Percentiles rank a stretch among this genome's conserved stretches.
phyloP scores from a whole-genome alignment of 2,888 invertebrate genomes.

The Tachina lurida region DNA sequence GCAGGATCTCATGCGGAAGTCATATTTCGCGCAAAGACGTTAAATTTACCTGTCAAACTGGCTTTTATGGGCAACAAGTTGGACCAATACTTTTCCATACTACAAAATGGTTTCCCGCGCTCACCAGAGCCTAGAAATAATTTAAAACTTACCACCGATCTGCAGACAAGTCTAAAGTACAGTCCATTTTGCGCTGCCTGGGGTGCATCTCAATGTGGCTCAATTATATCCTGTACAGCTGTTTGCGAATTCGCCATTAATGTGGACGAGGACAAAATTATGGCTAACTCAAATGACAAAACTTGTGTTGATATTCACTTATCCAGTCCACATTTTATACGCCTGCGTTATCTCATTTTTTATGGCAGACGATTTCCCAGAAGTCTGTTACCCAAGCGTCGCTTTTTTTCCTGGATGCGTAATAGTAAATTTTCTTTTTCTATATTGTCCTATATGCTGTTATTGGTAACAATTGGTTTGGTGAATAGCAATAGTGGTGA shows the following conservation, averaged over 20 bases:
- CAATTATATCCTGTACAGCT: slow-evolving; percentile 90
- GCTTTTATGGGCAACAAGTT: slow-evolving; percentile 92
- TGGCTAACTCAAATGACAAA: slow-evolving; percentile 10
- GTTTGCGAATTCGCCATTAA: slow-evolving; percentile 91
- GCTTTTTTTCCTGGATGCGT: slow-evolving; percentile 84
- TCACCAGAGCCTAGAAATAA: slow-evolving; percentile 85
- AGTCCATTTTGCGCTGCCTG: slow-evolving; percentile 90
- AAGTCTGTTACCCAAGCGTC: slow-evolving; percentile 57
- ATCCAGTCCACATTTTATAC: slow-evolving; percentile 86
- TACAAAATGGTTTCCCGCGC: slow-evolving; percentile 90
- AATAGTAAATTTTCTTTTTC: slow-evolving; percentile 86
- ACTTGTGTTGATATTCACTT: slow-evolving; percentile 55
- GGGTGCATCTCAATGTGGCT: slow-evolving; percentile 90
- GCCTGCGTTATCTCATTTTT: slow-evolving; percentile 89
- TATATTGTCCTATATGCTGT: slow-evolving; percentile 86
- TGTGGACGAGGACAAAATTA: slow-evolving; percentile 80
- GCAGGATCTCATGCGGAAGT: slow-evolving; percentile 48
- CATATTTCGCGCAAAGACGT: slow-evolving; percentile 31
- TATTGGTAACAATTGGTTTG: slow-evolving; percentile 86
- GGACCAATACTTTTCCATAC: slow-evolving; percentile 91
- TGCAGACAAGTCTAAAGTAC: slow-evolving; percentile 88
- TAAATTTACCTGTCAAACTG: slow-evolving; percentile 84
- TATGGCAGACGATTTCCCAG: slow-evolving; percentile 83
- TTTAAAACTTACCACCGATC: slow-evolving; percentile 89
- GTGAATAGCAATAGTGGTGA: slow-evolving; percentile 85